Base-by-base conservation (phyloP, 2,113 vertebrate genomes). In the Gopherus flavomarginatus region DNA sequence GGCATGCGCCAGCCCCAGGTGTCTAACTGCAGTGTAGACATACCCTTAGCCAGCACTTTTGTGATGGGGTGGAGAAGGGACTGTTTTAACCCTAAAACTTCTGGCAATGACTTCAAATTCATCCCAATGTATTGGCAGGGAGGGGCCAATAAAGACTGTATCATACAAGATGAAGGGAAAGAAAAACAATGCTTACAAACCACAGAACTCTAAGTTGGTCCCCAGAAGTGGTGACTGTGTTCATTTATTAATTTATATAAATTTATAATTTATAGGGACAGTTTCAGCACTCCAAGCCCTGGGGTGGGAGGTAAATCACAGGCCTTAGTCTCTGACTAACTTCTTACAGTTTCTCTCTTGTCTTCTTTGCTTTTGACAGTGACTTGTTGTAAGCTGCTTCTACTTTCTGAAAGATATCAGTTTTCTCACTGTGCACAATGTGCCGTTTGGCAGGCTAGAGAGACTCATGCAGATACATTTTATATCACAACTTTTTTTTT, bases 401-500 rank as follows among this genome's bases (percentile, higher is more conserved):
- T 3, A 2, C 44, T 81, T 75, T 65, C 92, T 94, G 56, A 96
- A 94, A 92, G 93, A 91, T 54, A 35, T 69, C 92, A 88, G 50
- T 65, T 97, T 98, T 96, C 95, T 96, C 86, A 92, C 85, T 90
- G 42, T 83, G 95, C 94, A 90, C 93, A 93, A 95, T n/a, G 56
- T 85, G 81, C 91, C 92, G 26, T 80, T 95, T 96, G 94, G 86
- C 94, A 93, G 87, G 47, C 75, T 75, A 72, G 52, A 92, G 93
- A 96, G 95, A 93, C 83, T 86, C 96, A 92, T 65, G 57, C 90
- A 98, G 96, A 96, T 88, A 90, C 35, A 86, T 96, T 97, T 97
- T 97, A 88, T 92, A 94, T 96, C 75, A 90, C 89, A 84, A 90
- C 59, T 83, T 82, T 5, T 53, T 78, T 78, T 77, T 77, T 88